phyloP scores from a whole-genome alignment of 2,113 vertebrate genomes.

The Rallus limicola region DNA sequence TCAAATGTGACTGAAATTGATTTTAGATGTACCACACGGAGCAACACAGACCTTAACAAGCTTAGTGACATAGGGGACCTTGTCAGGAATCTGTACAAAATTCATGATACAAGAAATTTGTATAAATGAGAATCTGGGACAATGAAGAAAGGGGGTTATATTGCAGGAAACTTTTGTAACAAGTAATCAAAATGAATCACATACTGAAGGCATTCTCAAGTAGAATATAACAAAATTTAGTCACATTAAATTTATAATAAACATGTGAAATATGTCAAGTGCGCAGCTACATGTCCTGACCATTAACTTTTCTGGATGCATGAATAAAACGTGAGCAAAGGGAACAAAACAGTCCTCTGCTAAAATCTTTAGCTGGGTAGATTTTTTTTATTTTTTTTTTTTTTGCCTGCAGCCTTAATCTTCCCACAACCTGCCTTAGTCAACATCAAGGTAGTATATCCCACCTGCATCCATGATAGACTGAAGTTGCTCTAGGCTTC shows the following conservation, averaged over 20 bases:
- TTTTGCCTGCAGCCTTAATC: background rate
- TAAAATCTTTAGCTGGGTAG: background rate
- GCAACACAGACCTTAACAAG: constrained; percentile 57
- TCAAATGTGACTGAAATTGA: constrained; percentile 71
- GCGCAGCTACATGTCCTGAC: constrained; percentile 14
- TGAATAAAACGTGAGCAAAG: background rate
- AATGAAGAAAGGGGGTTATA: background rate
- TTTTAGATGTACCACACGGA: constrained; percentile 60
- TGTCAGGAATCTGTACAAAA: constrained; percentile 69
- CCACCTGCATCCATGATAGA: background rate
- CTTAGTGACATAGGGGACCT: constrained; percentile 53
- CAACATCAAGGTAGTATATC: background rate
- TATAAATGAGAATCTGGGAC: constrained; percentile 63
- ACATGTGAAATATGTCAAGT: constrained; percentile 23
- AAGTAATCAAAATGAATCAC: constrained; percentile 38
- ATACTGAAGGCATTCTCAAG: background rate
- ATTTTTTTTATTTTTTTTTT: background rate
- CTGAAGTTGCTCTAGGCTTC: background rate
- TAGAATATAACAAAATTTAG: constrained; percentile 47
- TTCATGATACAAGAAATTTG: constrained; percentile 70
- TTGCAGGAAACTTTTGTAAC: constrained; percentile 20
- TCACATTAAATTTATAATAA: constrained; percentile 63
- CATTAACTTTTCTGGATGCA: constrained; percentile 32
- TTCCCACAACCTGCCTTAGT: background rate
- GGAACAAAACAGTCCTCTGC: background rate